These are phyloP conservation scores for Halichoeres trimaculatus DNA, from an alignment of 2,113 vertebrate species.

Conservation along the genomic window DNA sequence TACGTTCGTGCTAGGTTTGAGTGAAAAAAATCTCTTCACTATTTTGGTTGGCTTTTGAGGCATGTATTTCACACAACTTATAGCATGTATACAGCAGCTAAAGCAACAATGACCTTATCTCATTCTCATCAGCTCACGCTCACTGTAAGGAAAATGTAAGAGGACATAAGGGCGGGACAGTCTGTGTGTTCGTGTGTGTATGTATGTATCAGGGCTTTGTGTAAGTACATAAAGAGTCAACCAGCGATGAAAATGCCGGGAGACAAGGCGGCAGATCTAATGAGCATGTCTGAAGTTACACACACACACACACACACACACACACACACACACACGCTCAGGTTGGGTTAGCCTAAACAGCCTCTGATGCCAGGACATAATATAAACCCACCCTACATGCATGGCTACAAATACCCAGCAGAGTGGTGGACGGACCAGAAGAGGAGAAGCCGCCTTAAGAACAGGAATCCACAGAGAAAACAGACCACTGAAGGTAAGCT, in stretches of 20 bases:
- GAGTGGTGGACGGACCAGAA: constrained; percentile 42
- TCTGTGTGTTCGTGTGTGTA: constrained; percentile 33
- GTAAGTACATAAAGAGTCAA: constrained; percentile 32
- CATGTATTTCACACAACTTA: background rate
- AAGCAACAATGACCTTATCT: constrained; percentile 66
- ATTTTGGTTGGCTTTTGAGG: background rate
- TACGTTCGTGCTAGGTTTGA: too few relatives aligned
- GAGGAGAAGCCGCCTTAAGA: background rate
- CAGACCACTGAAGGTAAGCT: constrained; percentile 40
- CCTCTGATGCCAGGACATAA: constrained; percentile 71
- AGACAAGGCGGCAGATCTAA: constrained; percentile 63
- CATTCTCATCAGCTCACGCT: constrained; percentile 56
- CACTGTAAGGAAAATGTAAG: constrained; percentile 31
- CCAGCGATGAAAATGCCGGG: constrained; percentile 52
- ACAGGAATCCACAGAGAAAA: background rate
- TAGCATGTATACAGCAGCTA: constrained; percentile 33
- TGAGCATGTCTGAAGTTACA: constrained; percentile 60
- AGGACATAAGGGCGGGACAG: background rate
- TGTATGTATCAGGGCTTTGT: constrained; percentile 51
- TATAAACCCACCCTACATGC: constrained; percentile 84
- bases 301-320: constrained; percentile 1
- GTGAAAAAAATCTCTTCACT: too few relatives aligned
- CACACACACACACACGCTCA: constrained; percentile 35
- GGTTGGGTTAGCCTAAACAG: constrained; percentile 77
- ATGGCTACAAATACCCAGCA: constrained; percentile 80